Evolutionary conservation across 2,888 invertebrate species (phyloP).

Genomic region (Hydrotaea cyrtoneurina): DNA sequence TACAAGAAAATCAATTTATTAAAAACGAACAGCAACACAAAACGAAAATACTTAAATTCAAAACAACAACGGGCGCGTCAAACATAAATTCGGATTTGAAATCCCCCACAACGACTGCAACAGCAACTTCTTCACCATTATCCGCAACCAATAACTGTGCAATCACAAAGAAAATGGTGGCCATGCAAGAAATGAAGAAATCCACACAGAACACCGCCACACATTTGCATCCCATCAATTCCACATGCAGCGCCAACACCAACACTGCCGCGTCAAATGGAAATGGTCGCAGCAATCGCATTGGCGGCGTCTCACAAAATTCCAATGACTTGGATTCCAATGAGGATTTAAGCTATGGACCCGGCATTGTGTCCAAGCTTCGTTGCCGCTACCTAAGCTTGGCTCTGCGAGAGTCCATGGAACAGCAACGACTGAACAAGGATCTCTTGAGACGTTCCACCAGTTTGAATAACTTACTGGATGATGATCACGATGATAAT

Average conservation of each 20-base stretch:
- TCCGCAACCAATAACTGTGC: conserved; percentile 65
- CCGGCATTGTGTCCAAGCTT: conserved; percentile 93
- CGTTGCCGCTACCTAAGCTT: conserved; percentile 93
- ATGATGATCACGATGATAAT: conserved; percentile 82
- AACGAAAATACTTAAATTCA: conserved; percentile 63
- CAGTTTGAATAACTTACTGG: conserved; percentile 91
- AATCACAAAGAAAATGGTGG: conserved; percentile 81
- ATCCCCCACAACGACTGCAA: conserved; percentile 65
- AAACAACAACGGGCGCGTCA: conserved; percentile 41
- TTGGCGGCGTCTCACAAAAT: conserved; percentile 40
- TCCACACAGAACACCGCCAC: conserved; percentile 76
- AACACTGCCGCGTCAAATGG: conserved; percentile 57
- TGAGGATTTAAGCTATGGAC: conserved; percentile 94
- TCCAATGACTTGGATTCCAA: conserved; percentile 81
- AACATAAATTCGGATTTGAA: conserved; percentile 54
- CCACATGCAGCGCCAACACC: conserved; percentile 61
- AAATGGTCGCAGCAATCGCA: conserved; percentile 20
- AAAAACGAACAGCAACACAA: conserved; percentile 74
- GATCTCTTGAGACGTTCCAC: conserved; percentile 88
- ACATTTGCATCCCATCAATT: conserved; percentile 71
- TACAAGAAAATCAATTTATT: conserved; percentile 78
- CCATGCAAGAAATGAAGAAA: conserved; percentile 81
- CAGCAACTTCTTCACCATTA: conserved; percentile 68
- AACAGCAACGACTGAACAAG: conserved; percentile 85
- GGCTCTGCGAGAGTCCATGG: conserved; percentile 88